Evolutionary conservation across 2,888 invertebrate genomes (phyloP).

Genomic region (Lasioglossum figueresi): DNA sequence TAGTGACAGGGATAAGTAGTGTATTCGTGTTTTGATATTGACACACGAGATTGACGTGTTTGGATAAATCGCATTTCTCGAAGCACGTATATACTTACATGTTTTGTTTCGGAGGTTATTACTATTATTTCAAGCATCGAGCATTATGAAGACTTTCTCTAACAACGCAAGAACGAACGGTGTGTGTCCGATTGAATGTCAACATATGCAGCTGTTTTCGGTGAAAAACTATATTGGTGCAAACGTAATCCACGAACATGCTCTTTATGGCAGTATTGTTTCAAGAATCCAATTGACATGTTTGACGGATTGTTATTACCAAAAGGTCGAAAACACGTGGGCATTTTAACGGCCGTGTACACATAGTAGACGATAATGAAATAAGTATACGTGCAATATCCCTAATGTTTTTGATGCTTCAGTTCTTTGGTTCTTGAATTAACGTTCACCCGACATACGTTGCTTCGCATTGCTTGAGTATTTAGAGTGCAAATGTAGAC

Average conservation of each 20-base stretch:
- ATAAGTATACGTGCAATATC: constrained; percentile 38
- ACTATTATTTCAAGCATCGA: constrained; percentile 42
- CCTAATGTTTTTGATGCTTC: constrained; percentile 39
- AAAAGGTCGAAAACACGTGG: constrained; percentile 60
- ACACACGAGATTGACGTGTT: constrained; percentile 26
- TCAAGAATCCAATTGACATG: constrained; percentile 45
- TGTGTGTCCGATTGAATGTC: constrained; percentile 42
- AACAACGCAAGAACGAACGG: constrained; percentile 43
- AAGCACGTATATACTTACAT: constrained; percentile 25
- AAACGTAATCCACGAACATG: constrained; percentile 39
- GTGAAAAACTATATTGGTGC: constrained; percentile 43
- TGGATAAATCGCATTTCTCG: constrained; percentile 15
- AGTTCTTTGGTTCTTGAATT: constrained; percentile 58
- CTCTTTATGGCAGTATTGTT: constrained; percentile 1
- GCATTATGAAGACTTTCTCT: constrained; percentile 70
- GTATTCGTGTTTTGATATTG: constrained; percentile 15
- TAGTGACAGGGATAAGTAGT: constrained; percentile 11
- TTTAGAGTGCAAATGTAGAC: constrained; percentile 30
- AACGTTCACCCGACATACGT: constrained; percentile 26
- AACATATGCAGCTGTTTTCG: constrained; percentile 47
- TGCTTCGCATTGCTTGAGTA: constrained; percentile 6
- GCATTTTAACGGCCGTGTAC: constrained; percentile 57
- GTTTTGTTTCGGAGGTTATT: constrained; percentile 63
- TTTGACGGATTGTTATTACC: constrained; percentile 56
- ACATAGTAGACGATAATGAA: constrained; percentile 53